Evolutionary conservation across 2,888 invertebrate genomes (phyloP).

Genomic region (Metallyticus violacea): DNA sequence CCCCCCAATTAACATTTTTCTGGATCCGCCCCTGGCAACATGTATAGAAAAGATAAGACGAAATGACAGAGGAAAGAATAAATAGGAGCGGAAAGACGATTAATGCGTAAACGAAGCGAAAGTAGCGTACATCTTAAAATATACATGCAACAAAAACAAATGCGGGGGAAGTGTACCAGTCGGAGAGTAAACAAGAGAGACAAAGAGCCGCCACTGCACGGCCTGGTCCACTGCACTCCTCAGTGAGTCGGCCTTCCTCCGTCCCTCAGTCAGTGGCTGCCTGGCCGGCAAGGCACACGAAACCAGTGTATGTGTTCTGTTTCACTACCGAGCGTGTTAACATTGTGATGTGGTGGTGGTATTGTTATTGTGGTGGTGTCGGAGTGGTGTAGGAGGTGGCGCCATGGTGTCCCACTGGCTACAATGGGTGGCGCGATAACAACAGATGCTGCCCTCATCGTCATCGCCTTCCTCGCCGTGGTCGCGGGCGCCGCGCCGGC

Average conservation of each 20-base stretch:
- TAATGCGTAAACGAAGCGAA: too few species aligned
- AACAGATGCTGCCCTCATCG: conserved; percentile 22
- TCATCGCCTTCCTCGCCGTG: neutral
- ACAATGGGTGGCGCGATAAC: conserved; percentile 28
- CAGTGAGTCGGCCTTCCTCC: neutral
- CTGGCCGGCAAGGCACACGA: neutral
- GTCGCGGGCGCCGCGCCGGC: neutral
- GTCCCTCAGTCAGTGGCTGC: neutral
- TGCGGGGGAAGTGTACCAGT: too few species aligned
- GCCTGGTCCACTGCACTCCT: too few species aligned
- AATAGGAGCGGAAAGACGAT: too few species aligned
- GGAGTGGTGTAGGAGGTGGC: neutral
- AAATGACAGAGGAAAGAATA: too few species aligned
- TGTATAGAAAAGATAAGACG: too few species aligned
- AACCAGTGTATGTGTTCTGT: neutral
- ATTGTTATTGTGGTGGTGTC: neutral
- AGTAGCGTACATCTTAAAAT: too few species aligned
- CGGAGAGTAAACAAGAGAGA: too few species aligned
- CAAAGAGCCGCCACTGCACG: neutral
- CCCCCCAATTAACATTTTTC: too few species aligned
- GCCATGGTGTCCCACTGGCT: conserved; percentile 16
- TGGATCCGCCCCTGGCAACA: too few species aligned
- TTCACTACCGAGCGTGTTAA: too few species aligned
- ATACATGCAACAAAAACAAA: too few species aligned
- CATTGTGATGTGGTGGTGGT: neutral